These are phyloP conservation scores for Prostheceraeus crozeri DNA, from an alignment of 2,888 invertebrate species.

Conservation along the genomic window DNA sequence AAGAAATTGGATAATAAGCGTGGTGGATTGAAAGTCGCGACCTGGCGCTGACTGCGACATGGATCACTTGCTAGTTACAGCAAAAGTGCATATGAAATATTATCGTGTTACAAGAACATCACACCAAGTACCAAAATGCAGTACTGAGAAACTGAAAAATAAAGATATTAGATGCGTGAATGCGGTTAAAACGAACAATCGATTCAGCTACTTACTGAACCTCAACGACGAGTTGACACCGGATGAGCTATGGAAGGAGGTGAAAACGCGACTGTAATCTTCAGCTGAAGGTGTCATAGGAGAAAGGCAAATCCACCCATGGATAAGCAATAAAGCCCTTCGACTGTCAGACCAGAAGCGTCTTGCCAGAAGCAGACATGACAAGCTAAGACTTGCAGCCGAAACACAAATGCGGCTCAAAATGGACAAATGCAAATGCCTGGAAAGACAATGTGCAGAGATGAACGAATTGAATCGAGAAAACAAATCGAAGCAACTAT, in stretches of 20 bases:
- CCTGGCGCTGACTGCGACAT: constrained; percentile 21
- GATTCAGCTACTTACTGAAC: not conserved
- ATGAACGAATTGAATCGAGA: no score
- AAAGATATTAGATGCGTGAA: not conserved
- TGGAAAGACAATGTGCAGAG: no score
- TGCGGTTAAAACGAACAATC: constrained; percentile 3
- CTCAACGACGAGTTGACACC: constrained; percentile 2
- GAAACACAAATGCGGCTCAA: no score
- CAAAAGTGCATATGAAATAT: constrained; percentile 15
- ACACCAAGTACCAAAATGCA: no score
- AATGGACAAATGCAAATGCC: no score
- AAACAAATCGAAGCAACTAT: no score
- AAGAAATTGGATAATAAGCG: not conserved
- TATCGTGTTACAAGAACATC: not conserved
- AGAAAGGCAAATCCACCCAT: not conserved
- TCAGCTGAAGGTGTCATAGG: not conserved
- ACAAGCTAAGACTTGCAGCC: no score
- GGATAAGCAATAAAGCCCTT: constrained; percentile 15
- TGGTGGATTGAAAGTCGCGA: no score
- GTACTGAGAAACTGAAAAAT: constrained; percentile 10
- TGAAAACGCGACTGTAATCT: not conserved
- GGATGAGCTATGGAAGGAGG: constrained; percentile 7
- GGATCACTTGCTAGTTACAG: constrained; percentile 6
- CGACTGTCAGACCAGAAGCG: not conserved
- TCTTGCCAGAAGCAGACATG: not conserved